Conservation (phyloP, 2,888 invertebrate genomes). For the Dendrolimus pini region DNA sequence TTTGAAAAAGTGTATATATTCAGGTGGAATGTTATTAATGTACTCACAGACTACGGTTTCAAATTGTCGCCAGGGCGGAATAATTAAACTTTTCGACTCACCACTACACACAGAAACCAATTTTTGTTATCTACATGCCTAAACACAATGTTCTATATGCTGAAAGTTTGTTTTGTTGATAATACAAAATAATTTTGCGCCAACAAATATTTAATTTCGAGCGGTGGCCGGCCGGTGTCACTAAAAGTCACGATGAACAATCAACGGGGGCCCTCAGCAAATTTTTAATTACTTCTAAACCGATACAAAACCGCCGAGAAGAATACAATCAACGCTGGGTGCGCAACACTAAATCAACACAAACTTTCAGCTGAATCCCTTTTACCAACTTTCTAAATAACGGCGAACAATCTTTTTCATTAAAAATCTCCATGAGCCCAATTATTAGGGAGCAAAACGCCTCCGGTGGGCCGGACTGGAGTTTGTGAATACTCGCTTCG, state of each 20-base stretch:
- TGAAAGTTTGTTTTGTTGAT: background rate
- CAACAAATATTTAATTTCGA: background rate
- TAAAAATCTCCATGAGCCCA: slow-evolving; percentile 71
- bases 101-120: background rate
- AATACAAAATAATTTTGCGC: background rate
- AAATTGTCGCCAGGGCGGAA: background rate
- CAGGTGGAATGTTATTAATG: background rate
- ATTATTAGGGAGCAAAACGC: slow-evolving; percentile 73
- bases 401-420: slow-evolving; percentile 74
- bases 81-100: background rate
- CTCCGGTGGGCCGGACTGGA: slow-evolving; percentile 54
- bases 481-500: slow-evolving; percentile 52
- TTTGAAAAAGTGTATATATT: slow-evolving; percentile 15
- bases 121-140: background rate
- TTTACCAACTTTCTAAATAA: slow-evolving; percentile 73
- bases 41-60: background rate
- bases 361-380: slow-evolving; percentile 66
- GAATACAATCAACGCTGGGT: slow-evolving; percentile 58
- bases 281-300: slow-evolving; percentile 59
- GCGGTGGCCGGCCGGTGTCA: slow-evolving; percentile 13
- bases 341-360: slow-evolving; percentile 70
- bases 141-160: background rate
- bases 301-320: slow-evolving; percentile 60
- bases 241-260: slow-evolving; percentile 20
- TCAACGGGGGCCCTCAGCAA: slow-evolving; percentile 21